Evolutionary conservation across 53 echinoderm and acorn worm genomes (phyloP).

Genomic region (Patiria pectinifera): DNA sequence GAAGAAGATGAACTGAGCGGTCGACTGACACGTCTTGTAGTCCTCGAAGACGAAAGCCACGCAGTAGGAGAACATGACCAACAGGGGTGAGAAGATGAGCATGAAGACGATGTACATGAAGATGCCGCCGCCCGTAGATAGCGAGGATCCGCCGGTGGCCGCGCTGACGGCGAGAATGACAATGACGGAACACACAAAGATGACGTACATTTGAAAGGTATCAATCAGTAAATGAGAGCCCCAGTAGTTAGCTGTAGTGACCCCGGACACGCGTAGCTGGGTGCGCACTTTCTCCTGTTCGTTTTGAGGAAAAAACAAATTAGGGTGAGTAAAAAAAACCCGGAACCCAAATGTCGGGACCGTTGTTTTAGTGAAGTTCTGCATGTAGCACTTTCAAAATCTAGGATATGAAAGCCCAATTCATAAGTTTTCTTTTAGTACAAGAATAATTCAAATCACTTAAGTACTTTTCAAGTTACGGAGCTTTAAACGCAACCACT

Average conservation of each 20-base stretch:
- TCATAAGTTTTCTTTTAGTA: too few relatives aligned
- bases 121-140: constrained; percentile 66
- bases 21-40: constrained; percentile 64
- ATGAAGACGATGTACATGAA: constrained; percentile 58
- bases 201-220: constrained; percentile 36
- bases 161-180: constrained; percentile 27
- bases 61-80: constrained; percentile 64
- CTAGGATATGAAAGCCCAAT: too few relatives aligned
- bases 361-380: too few relatives aligned
- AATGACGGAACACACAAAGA: constrained; percentile 63
- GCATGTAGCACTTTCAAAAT: too few relatives aligned
- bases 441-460: too few relatives aligned
- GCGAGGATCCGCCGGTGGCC: constrained; percentile 49
- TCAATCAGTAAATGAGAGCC: constrained; percentile 62
- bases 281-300: constrained; percentile 58
- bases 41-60: constrained; percentile 70
- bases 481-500: too few relatives aligned
- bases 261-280: constrained; percentile 74
- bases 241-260: constrained; percentile 68
- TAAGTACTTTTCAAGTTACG: too few relatives aligned
- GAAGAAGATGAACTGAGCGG: constrained; percentile 32
- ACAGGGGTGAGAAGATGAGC: constrained; percentile 56
- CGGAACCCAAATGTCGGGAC: too few relatives aligned
- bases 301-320: not conserved
- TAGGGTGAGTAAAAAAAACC: too few relatives aligned